Base-by-base conservation (phyloP, 2,888 invertebrate species). In the Diabrotica balteata region DNA sequence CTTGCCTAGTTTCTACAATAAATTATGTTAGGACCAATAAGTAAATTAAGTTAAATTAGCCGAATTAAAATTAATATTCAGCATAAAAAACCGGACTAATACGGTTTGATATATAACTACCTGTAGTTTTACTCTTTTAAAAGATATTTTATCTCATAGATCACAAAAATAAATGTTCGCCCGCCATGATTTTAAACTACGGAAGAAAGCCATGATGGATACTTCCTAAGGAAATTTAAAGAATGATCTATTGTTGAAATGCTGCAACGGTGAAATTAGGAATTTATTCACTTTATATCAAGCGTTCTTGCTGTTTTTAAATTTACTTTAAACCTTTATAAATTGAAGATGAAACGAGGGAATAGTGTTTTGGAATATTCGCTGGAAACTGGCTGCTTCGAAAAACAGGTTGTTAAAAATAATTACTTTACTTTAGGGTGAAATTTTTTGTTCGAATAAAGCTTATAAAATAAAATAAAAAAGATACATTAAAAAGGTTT, bases 161-260 rank as follows among this genome's bases (percentile, higher is more conserved):
- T 63, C 63, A 63, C 17, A 8, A 55, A 63, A 57, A 63, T 57
- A 50, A 63, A 63, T 63, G 55, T 63, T 49, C 63, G 49, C 57
- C 45, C 57, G 57, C 44, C 11, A 63, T 63, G 63, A 63, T 63
- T 63, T 63, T 57, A 63, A 63, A 63, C 50, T 63, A 57, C 63
- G 63, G 57, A 63, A 50, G 42, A 57, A 63, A 57, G 57, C 47
- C 46, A 55, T 63, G 63, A 63, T 55, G 63, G 63, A 63, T 63
- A 63, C 63, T 63, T 57, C 57, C 63, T 54, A 50, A 63, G 63
- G 63, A 63, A 63, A 63, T 63, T 63, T 63, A 63, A 63, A 63
- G 63, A 50, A 63, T 63, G 63, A 63, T 63, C 55, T 63, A 63
- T 63, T 43, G 51, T 63, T 42, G 43, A 63, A 50, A 54, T 63